These are phyloP conservation scores for Scelioninae gen. 1 DNA, from an alignment of 2,888 invertebrate species.

Conservation along the genomic window DNA sequence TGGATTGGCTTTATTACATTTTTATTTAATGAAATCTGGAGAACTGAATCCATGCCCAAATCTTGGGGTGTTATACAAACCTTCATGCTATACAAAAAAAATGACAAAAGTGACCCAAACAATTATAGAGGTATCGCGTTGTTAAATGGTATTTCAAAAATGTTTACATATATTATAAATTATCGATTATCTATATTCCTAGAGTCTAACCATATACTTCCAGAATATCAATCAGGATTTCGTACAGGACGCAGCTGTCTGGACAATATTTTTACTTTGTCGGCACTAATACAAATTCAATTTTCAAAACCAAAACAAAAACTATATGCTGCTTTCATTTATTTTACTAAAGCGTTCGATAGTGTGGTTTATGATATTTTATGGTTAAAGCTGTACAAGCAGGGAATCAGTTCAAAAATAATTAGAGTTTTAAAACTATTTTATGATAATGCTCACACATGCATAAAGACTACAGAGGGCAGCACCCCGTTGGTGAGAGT, in stretches of 20 bases:
- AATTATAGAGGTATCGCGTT: neutral
- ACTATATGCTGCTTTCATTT: neutral
- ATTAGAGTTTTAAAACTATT: neutral
- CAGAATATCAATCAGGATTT: conserved; percentile 19
- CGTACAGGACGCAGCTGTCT: neutral
- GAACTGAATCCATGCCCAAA: neutral
- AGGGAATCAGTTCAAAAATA: neutral
- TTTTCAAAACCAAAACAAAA: neutral
- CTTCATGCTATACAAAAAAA: neutral
- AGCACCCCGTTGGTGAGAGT: neutral
- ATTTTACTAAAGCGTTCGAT: conserved; percentile 7
- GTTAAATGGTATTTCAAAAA: neutral
- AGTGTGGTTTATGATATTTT: neutral
- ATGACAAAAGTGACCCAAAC: neutral
- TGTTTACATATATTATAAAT: conserved; percentile 5
- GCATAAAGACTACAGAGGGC: neutral
- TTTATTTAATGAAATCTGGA: neutral
- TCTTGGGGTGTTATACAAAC: neutral
- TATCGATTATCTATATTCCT: neutral
- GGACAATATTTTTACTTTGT: conserved; percentile 9
- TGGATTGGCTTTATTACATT: neutral
- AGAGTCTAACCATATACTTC: neutral
- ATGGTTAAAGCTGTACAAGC: neutral
- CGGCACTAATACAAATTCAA: conserved; percentile 6
- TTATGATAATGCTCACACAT: neutral